Evolutionary conservation across 2,113 vertebrate genomes (phyloP).

Genomic region (Dermatemys mawii): DNA sequence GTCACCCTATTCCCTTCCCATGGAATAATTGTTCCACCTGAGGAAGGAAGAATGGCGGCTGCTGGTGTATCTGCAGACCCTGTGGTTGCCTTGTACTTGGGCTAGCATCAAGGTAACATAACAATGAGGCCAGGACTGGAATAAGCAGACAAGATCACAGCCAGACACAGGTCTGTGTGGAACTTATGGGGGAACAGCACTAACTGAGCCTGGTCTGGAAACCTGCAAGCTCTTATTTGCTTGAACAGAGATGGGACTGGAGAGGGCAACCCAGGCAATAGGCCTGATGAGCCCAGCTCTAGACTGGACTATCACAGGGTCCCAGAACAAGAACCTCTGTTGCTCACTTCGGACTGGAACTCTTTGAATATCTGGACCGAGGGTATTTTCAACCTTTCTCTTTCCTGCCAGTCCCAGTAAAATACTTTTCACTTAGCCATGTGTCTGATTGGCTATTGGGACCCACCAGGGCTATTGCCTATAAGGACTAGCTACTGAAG

Average conservation of each 20-base stretch:
- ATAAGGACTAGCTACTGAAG: neutral
- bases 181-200: neutral
- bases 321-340: neutral
- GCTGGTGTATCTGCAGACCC: neutral
- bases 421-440: neutral
- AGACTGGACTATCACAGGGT: neutral
- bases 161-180: neutral
- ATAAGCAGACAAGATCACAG: neutral
- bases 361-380: neutral
- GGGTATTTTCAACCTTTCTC: neutral
- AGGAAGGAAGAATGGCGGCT: neutral
- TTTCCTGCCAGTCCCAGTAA: neutral
- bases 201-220: neutral
- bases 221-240: neutral
- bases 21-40: neutral
- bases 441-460: neutral
- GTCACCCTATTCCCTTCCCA: neutral
- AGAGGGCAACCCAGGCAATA: neutral
- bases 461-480: neutral
- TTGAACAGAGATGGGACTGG: neutral
- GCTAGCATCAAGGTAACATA: neutral
- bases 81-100: neutral
- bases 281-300: neutral
- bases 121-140: neutral
- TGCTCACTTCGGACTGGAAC: neutral